Conservation (phyloP, 2,797 vertebrate species). For the Otolemur crassicaudatus region DNA sequence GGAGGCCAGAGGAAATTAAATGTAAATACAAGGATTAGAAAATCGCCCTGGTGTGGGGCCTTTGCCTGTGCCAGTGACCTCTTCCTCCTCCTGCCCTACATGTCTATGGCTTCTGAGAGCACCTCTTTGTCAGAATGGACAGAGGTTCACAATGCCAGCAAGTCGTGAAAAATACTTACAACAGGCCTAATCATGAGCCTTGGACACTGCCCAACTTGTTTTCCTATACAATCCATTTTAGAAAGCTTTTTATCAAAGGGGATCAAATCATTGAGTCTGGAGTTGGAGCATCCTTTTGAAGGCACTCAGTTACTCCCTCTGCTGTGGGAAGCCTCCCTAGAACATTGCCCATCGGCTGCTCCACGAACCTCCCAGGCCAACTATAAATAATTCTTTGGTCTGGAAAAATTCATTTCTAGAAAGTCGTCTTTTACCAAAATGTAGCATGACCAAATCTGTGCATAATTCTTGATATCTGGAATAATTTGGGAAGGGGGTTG, state of each 20-base stretch:
- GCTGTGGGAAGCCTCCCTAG: not conserved
- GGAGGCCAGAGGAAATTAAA: not conserved
- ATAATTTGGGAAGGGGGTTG: not conserved
- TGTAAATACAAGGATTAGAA: not conserved
- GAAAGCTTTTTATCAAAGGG: not conserved
- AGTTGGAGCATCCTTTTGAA: not conserved
- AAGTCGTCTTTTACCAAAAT: not conserved
- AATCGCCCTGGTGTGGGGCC: not conserved
- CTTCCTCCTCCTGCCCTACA: fast-evolving
- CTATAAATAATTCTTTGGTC: not conserved
- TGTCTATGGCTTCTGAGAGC: not conserved
- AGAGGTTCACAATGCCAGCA: not conserved
- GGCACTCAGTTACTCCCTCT: not conserved
- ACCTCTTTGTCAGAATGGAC: not conserved
- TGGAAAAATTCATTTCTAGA: not conserved
- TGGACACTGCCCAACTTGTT: not conserved
- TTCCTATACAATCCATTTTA: not conserved
- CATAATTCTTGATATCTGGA: not conserved
- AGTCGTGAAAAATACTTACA: not conserved
- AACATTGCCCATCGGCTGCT: no score
- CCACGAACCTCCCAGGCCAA: not conserved
- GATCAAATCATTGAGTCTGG: not conserved
- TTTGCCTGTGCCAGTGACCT: not conserved
- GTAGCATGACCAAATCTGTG: not conserved
- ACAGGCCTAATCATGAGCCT: not conserved